phyloP scores from a whole-genome alignment of 2,797 vertebrate species.

The Siniperca scherzeri region DNA sequence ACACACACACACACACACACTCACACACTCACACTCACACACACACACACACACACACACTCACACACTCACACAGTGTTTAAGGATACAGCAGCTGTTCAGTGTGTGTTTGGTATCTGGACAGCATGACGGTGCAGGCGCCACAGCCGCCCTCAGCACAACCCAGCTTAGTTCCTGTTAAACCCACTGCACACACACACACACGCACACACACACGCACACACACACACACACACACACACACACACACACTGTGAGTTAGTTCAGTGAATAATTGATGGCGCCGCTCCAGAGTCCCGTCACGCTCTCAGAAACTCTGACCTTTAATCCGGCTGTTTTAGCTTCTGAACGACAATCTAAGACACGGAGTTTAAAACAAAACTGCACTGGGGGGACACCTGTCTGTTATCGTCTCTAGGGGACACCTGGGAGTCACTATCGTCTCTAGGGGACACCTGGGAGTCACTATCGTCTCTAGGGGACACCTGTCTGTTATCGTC shows the following conservation, averaged over 20 bases:
- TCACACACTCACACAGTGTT: background rate
- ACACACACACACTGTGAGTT: conserved; percentile 3
- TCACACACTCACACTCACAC: background rate
- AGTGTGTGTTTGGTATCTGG: conserved; percentile 85
- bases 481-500: no score
- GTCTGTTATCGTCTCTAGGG: no score
- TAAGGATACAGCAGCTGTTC: conserved; percentile 93
- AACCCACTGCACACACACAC: conserved; percentile 85
- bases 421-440: no score
- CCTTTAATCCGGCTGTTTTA: background rate
- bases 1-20: background rate
- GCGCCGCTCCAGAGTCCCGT: no score
- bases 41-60: background rate
- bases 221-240: conserved; percentile 23
- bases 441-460: no score
- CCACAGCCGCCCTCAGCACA: conserved; percentile 98
- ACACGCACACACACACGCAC: conserved; percentile 30
- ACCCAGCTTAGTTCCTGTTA: conserved; percentile 95
- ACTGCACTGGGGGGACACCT: no score
- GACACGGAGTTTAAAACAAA: no score
- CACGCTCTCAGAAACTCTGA: background rate
- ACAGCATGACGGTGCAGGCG: conserved; percentile 97
- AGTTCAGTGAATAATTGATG: background rate
- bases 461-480: no score
- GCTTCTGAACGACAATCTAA: no score